A percentile compares a stretch with the other conserved stretches of the same genome.
Evolutionary conservation across 2,113 vertebrate species (phyloP).

Genomic region (Pipra filicauda): DNA sequence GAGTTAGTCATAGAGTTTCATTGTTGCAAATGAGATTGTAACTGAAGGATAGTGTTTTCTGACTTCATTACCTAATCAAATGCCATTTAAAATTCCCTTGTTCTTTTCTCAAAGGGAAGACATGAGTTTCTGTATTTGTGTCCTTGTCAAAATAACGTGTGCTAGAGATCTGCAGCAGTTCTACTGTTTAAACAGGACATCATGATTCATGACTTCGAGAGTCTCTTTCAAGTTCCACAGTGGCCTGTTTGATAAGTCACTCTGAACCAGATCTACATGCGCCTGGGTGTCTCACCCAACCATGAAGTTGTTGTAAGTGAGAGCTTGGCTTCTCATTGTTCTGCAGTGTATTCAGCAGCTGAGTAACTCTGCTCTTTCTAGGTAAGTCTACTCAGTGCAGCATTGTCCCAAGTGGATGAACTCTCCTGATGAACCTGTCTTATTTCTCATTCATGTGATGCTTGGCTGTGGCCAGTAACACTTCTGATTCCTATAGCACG

Average conservation of each 20-base stretch:
- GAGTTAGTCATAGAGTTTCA: neutral
- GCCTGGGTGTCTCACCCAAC: fast-evolving
- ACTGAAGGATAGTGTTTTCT: neutral
- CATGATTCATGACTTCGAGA: neutral
- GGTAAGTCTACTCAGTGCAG: neutral
- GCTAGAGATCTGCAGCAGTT: neutral
- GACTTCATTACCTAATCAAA: neutral
- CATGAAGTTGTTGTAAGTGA: neutral
- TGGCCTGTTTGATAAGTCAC: neutral
- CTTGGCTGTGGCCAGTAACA: neutral
- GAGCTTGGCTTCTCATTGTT: neutral
- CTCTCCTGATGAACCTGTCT: neutral
- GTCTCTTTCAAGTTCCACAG: neutral
- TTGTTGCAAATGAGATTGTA: neutral
- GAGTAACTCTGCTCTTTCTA: neutral
- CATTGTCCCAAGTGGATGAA: neutral
- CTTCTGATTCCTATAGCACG: neutral
- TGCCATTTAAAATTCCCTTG: neutral
- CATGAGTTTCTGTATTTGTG: neutral
- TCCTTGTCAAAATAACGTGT: neutral
- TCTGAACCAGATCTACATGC: fast-evolving
- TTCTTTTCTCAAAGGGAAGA: neutral
- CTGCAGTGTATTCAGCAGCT: neutral
- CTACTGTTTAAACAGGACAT: neutral
- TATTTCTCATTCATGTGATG: neutral